Conservation (phyloP, 2,797 vertebrate genomes). For the Natrix natrix region DNA sequence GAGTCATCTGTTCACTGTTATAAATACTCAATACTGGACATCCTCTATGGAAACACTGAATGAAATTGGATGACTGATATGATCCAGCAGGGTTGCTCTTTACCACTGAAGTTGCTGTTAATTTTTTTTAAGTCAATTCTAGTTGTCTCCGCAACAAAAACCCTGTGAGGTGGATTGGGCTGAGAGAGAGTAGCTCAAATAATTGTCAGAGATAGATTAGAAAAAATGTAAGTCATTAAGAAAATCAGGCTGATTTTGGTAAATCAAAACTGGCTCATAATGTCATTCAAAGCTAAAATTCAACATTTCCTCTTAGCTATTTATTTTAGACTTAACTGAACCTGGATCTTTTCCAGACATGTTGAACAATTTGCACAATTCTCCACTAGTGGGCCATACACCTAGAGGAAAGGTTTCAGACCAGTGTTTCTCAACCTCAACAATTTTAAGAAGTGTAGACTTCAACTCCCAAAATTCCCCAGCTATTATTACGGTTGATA, state of each 20-base stretch:
- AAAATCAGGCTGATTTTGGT: neutral
- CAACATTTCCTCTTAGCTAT: neutral
- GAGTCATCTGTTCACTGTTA: no score
- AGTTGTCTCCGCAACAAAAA: neutral
- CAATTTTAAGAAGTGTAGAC: neutral
- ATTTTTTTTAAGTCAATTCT: neutral
- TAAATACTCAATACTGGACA: neutral
- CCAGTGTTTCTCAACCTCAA: neutral
- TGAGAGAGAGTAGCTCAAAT: neutral
- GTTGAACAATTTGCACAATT: neutral
- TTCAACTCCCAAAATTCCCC: neutral
- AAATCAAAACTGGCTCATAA: neutral
- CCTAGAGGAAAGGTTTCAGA: neutral
- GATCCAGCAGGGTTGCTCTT: neutral
- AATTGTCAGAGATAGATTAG: neutral
- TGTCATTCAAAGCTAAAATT: neutral
- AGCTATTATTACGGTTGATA: neutral
- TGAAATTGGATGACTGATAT: neutral
- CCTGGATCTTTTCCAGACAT: neutral
- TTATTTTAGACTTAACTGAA: neutral
- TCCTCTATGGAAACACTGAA: neutral
- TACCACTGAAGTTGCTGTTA: neutral
- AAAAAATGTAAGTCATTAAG: neutral
- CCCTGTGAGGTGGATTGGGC: no score
- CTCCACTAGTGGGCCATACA: neutral